Evolutionary conservation across 2,113 vertebrate genomes (phyloP), one percentile per base, ranked within the genome.

Genomic region (Vulpes vulpes): DNA sequence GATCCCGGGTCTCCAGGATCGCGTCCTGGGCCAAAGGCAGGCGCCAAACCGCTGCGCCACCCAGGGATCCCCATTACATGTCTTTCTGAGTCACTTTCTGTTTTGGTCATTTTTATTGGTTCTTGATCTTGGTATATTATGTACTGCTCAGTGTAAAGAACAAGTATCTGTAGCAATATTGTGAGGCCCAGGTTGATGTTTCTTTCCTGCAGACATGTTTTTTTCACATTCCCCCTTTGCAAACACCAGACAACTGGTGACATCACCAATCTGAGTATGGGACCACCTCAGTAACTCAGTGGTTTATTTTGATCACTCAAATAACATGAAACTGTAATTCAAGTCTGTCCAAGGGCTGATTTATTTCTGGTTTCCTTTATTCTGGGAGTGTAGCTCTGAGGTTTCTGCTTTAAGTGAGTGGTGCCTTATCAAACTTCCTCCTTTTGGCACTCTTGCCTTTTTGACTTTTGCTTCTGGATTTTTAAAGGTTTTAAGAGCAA

Each of bases 361-460:
- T 64, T 93, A 74, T 91, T 95, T 57, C 65, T 94, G 9, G 27
- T 86, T 96, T 83, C 64, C 43, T 55, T 83, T 94, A n/a, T 94
- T 30, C 49, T 89, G 43, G 76, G 32, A 87, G 17, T 93, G 32
- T 91, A 90, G 83, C 57, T 81, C 60, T 96, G 25, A 55, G 65
- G 65, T 94, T 96, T 94, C 16, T 12, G 30, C 65, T 96, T 94
- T 43, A 76, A 85, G 60, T 79, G 57, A 90, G 57, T 88, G 25
- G 32, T 92, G 35, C 49, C 69, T 94, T 93, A 81, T 79, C 22
- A 23, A 59, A 80, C 49, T 92, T 92, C 11, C 22, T 94, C 60
- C 55, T 96, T 93, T 93, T 97, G 81, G 95, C 89, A 96, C 27
- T n/a, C 64, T 91, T 89, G 71, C n/a, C 84, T 97, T 97, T 96